phyloP scores from a whole-genome alignment of 2,797 vertebrate genomes.

The Sebastes steindachneri region DNA sequence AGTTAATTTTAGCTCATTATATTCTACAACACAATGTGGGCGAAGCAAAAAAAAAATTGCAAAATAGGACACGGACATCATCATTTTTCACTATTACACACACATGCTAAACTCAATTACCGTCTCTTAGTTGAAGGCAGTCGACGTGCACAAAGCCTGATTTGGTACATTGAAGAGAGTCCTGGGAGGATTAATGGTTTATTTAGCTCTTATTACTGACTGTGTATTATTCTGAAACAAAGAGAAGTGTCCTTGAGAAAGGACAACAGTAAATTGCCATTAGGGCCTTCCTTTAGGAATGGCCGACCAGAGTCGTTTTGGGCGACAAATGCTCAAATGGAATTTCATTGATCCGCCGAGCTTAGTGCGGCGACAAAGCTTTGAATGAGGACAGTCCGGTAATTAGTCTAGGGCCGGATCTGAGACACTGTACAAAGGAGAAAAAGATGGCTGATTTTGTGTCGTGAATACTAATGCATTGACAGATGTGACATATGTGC shows the following conservation, averaged over 20 bases:
- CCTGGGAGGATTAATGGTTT: conserved; percentile 62
- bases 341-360: conserved; percentile 72
- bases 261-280: conserved; percentile 64
- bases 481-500: conserved; percentile 19
- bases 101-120: conserved; percentile 59
- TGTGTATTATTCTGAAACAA: conserved; percentile 56
- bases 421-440: conserved; percentile 27
- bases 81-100: conserved; percentile 62
- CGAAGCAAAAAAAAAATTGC: neutral
- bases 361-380: conserved; percentile 53
- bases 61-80: conserved; percentile 48
- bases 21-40: conserved; percentile 35
- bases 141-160: conserved; percentile 25
- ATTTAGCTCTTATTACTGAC: conserved; percentile 59
- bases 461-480: conserved; percentile 46
- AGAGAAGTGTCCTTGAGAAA: conserved; percentile 69
- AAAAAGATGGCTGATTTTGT: conserved; percentile 25
- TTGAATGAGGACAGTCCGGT: conserved; percentile 49
- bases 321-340: conserved; percentile 68
- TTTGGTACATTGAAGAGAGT: conserved; percentile 32
- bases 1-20: conserved; percentile 64
- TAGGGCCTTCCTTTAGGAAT: conserved; percentile 41
- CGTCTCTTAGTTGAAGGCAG: conserved; percentile 44
- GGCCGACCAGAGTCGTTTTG: conserved; percentile 36
- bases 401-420: conserved; percentile 51